Percentiles rank a stretch among this genome's conserved stretches.
phyloP scores from a whole-genome alignment of 2,888 invertebrate genomes.

The Julus scandinavius region DNA sequence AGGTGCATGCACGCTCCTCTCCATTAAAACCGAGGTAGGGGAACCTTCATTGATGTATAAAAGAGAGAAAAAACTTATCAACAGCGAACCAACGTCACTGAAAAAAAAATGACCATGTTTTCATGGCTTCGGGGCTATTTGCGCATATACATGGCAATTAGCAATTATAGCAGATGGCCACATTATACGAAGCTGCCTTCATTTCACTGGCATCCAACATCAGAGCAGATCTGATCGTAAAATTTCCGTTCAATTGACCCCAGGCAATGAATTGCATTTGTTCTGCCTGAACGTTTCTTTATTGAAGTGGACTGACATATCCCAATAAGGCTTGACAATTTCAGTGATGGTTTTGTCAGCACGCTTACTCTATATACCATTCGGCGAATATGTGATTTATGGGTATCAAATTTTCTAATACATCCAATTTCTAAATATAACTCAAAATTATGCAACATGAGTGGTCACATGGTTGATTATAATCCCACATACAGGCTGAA shows the following conservation, averaged over 20 bases:
- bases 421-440: too few species aligned
- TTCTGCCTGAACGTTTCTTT: not conserved
- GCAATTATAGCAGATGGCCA: constrained; percentile 33
- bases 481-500: too few species aligned
- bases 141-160: constrained; percentile 27
- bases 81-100: constrained; percentile 8
- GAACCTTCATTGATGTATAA: constrained; percentile 3
- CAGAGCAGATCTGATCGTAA: not conserved
- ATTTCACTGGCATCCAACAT: not conserved
- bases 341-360: not conserved
- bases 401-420: too few species aligned
- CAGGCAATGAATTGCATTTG: constrained; percentile 6
- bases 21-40: constrained; percentile 22
- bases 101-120: not conserved
- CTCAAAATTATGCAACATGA: too few species aligned
- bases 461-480: too few species aligned
- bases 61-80: not conserved
- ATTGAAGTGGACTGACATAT: not conserved
- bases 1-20: constrained; percentile 33
- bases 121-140: not conserved
- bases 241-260: not conserved
- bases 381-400: not conserved
- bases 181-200: constrained; percentile 22
- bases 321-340: not conserved
- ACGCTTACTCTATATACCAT: not conserved